These are phyloP conservation scores for Xenopus petersii DNA, from an alignment of 2,797 vertebrate species.

Conservation along the genomic window DNA sequence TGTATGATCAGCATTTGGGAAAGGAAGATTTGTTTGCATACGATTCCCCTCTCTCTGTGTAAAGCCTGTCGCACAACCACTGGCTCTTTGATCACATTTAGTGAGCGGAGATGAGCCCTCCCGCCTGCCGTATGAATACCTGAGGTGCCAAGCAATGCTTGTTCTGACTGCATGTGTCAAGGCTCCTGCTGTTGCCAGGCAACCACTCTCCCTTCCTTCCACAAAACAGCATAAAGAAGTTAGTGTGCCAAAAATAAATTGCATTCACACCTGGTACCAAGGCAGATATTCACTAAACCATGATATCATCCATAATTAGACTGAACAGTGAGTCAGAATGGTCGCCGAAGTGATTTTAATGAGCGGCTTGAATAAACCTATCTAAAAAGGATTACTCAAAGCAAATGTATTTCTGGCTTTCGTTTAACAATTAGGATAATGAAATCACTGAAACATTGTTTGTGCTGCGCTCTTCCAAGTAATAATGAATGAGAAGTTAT, in stretches of 20 bases:
- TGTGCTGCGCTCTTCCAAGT: too few relatives aligned
- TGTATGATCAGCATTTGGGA: neutral
- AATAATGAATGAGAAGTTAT: too few relatives aligned
- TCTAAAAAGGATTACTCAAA: too few relatives aligned
- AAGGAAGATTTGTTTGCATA: neutral
- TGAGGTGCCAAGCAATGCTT: conserved; percentile 27
- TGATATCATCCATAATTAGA: neutral
- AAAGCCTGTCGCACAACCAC: neutral
- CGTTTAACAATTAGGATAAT: too few relatives aligned
- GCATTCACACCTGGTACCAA: conserved; percentile 35
- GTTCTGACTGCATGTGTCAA: conserved; percentile 16
- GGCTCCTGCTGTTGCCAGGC: conserved; percentile 39
- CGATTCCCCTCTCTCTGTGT: neutral
- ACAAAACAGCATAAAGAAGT: conserved; percentile 25
- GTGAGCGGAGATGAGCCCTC: conserved; percentile 12
- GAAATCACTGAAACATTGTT: too few relatives aligned
- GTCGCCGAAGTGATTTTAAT: too few relatives aligned
- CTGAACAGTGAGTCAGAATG: neutral
- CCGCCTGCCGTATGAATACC: conserved; percentile 16
- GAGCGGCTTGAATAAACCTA: too few relatives aligned
- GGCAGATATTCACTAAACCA: conserved; percentile 5
- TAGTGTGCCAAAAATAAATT: conserved; percentile 46
- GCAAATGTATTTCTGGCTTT: too few relatives aligned
- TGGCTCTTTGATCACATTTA: conserved; percentile 1
- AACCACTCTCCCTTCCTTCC: conserved; percentile 21